These are phyloP conservation scores for Pogonognathellus flavescens DNA, from an alignment of 1,140 invertebrate species.

Conservation along the genomic window DNA sequence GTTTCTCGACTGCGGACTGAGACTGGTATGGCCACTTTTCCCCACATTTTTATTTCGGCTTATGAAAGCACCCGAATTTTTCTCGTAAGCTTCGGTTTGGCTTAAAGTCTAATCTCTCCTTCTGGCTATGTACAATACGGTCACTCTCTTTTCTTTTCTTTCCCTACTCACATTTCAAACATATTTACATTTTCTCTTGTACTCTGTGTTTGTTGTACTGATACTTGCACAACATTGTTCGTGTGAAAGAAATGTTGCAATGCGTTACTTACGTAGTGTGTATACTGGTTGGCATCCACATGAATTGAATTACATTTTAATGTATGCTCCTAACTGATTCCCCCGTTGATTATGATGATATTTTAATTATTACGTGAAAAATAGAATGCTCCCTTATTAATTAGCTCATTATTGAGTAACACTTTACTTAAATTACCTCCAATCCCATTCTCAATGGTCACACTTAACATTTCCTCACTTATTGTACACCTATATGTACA, in stretches of 20 bases:
- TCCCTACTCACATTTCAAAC: constrained; percentile 19
- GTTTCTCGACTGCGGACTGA: background rate
- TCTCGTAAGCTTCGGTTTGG: constrained; percentile 33
- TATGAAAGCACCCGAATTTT: constrained; percentile 33
- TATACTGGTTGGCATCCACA: background rate
- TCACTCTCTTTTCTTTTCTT: constrained; percentile 12
- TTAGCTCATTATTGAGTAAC: constrained; percentile 46
- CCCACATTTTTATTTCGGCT: constrained; percentile 37
- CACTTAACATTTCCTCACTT: constrained; percentile 32
- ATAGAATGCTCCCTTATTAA: constrained; percentile 32
- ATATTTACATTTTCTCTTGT: constrained; percentile 18
- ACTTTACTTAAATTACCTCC: constrained; percentile 35
- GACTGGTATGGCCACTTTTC: constrained; percentile 40
- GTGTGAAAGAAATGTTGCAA: constrained; percentile 48
- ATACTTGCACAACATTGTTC: constrained; percentile 10
- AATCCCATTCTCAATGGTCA: background rate
- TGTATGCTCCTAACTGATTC: constrained; percentile 2
- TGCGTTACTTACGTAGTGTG: background rate
- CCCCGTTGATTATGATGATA: constrained; percentile 31
- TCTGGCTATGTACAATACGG: constrained; percentile 44
- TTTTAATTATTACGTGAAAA: constrained; percentile 41
- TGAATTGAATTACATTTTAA: background rate
- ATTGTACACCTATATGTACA: background rate
- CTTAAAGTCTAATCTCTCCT: constrained; percentile 46
- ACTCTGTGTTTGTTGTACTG: constrained; percentile 4